Evolutionary conservation across 2,113 vertebrate genomes (phyloP).

Genomic region (Hyla sarda): DNA sequence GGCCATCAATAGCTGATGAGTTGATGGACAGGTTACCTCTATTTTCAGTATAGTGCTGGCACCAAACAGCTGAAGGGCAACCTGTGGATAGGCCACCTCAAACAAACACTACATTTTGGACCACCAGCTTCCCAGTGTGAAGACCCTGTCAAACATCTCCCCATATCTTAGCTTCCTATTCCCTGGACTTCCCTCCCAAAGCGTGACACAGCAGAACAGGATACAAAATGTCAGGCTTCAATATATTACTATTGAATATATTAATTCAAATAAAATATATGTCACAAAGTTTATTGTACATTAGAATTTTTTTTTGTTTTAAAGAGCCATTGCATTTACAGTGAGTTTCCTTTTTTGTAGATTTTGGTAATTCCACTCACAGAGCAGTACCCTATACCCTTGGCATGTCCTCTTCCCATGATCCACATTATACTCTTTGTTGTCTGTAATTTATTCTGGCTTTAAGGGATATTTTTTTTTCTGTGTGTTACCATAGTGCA

Average conservation of each 20-base stretch:
- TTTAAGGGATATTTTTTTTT: background rate
- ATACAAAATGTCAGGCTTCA: background rate
- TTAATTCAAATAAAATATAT: background rate
- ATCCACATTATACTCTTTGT: background rate
- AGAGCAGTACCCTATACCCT: background rate
- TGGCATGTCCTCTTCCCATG: background rate
- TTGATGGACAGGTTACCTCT: too few species aligned
- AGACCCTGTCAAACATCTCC: background rate
- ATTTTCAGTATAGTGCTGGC: too few species aligned
- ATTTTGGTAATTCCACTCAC: background rate
- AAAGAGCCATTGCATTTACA: background rate
- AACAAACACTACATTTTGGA: too few species aligned
- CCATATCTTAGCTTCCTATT: background rate
- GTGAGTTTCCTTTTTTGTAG: background rate
- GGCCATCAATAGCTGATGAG: too few species aligned
- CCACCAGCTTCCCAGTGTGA: background rate
- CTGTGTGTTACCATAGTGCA: too few species aligned
- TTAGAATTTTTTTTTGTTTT: background rate
- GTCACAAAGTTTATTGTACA: background rate
- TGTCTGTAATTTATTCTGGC: background rate
- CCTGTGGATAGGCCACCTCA: too few species aligned
- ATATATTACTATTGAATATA: constrained; percentile 9
- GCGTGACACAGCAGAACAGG: background rate
- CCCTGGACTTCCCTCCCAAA: background rate
- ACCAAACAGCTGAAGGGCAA: too few species aligned